Evolutionary conservation across 1,140 invertebrate genomes (phyloP).

Genomic region (Pseudomyrmex concolor): DNA sequence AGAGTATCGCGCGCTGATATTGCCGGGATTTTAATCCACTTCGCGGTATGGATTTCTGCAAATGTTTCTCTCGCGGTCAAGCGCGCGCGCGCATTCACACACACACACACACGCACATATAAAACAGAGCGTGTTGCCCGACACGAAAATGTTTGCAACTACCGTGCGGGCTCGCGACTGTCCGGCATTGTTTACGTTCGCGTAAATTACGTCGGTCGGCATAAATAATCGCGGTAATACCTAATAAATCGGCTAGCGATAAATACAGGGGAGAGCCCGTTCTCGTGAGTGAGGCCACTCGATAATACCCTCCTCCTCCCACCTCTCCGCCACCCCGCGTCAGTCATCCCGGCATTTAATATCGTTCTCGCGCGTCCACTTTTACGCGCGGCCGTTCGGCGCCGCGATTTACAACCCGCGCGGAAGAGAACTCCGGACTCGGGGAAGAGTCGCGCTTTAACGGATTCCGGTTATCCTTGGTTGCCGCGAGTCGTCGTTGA

Average conservation of each 20-base stretch:
- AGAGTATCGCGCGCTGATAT: not conserved
- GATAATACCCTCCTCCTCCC: slow-evolving; percentile 1
- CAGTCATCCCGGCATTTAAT: slow-evolving; percentile 58
- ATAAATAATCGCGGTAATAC: slow-evolving; percentile 63
- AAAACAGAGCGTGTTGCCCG: not conserved
- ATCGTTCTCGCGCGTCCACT: slow-evolving; percentile 35
- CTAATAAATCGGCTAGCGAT: slow-evolving; percentile 57
- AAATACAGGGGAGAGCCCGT: slow-evolving; percentile 49
- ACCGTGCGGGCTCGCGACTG: not conserved
- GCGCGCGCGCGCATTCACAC: no score
- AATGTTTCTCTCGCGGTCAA: not conserved
- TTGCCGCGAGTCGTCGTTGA: slow-evolving; percentile 48
- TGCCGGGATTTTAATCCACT: slow-evolving; percentile 9
- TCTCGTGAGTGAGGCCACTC: slow-evolving; percentile 18
- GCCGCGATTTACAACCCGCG: slow-evolving; percentile 65
- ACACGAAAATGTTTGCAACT: slow-evolving; percentile 9
- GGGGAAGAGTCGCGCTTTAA: slow-evolving; percentile 56
- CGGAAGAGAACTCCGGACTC: slow-evolving; percentile 31
- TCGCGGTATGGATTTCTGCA: not conserved
- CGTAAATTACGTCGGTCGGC: slow-evolving; percentile 56
- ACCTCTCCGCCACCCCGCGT: slow-evolving; percentile 38
- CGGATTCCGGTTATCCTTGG: slow-evolving; percentile 66
- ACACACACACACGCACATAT: no score
- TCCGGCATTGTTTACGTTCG: slow-evolving; percentile 60
- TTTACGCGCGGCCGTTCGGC: slow-evolving; percentile 67